Evolutionary conservation across 2,888 invertebrate genomes (phyloP), one percentile per base, ranked within the genome.

Genomic region (Stenichneumon culpator): DNA sequence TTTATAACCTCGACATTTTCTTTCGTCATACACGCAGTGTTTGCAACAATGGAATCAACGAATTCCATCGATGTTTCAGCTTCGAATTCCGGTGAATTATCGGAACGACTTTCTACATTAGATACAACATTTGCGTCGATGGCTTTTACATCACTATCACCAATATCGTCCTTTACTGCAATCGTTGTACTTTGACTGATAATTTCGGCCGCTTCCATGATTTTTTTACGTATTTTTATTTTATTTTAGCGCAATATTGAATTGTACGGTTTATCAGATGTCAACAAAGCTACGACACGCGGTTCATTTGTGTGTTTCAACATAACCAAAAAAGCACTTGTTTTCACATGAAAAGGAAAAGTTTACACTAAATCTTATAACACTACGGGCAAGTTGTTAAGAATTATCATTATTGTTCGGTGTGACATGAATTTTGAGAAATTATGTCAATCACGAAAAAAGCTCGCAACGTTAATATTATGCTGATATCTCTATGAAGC

Each of bases 401-500:
- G 60, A 25, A 60, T 11, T 28, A 5, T 60, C 14, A 28, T 60
- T 28, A 25, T 60, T 28, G 4, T 25, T 14, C 25, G 14, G 3
- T 25, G 28, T 28, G 25, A 25, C 1, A 60, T 3, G 11, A 16
- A 14, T 25, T 25, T 28, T 16, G 28, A 60, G 6, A 14, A 25
- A 54, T 52, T 54, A 11, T 14, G 70, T 22, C 36, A 36, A 54
- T 22, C 7, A 54, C 2, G 16, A 9, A 5, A 36, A 36, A 16
- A 54, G 36, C 14, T 14, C n/a, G 25, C 14, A 57, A 6, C 16
- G 3, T 9, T 16, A 39, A 44, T 60, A 25, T 60, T 7, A 36
- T 11, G n/a, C 7, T 36, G 57, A 72, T 57, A 57, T 25, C n/a
- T 73, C n/a, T 57, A 11, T 72, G 28, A 25, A 28, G 57, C 28